These are phyloP conservation scores for Petrosia ficiformis DNA, from an alignment of 37 sponge, comb jelly and placozoan genomes.

Conservation along the genomic window DNA sequence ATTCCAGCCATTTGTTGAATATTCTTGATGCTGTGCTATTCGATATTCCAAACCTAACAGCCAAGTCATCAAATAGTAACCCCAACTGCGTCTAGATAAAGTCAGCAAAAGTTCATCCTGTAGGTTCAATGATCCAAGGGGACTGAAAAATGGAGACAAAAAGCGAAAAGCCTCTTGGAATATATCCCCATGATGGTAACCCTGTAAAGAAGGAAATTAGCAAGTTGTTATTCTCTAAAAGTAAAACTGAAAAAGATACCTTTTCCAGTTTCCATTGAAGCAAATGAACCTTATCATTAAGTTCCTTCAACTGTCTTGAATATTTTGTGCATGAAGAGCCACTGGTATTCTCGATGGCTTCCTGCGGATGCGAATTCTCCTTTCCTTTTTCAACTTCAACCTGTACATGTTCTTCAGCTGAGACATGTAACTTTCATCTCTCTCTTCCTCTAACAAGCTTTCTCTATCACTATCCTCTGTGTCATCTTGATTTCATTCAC, in stretches of 20 bases:
- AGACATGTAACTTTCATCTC: neutral
- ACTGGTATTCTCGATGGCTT: too few species aligned
- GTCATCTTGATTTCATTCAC: neutral
- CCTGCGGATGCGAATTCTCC: too few species aligned
- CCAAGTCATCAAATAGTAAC: conserved; percentile 3
- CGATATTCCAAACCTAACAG: neutral
- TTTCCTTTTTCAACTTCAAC: neutral
- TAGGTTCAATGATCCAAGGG: neutral
- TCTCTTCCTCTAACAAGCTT: neutral
- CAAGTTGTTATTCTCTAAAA: neutral
- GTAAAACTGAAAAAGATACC: neutral
- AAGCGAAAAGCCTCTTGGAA: neutral
- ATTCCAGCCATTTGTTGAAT: conserved; percentile 17
- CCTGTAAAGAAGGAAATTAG: conserved; percentile 7
- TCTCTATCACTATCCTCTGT: neutral
- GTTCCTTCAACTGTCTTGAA: neutral
- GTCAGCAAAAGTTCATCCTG: conserved; percentile 16
- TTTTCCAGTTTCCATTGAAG: neutral
- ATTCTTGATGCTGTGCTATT: neutral
- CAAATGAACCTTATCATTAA: neutral
- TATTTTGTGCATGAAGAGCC: neutral
- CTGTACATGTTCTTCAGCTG: neutral
- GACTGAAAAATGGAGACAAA: neutral
- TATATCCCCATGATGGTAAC: conserved; percentile 7
- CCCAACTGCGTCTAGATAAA: neutral